Evolutionary conservation across 1,140 invertebrate genomes (phyloP).

Genomic region (Theocolax elegans): DNA sequence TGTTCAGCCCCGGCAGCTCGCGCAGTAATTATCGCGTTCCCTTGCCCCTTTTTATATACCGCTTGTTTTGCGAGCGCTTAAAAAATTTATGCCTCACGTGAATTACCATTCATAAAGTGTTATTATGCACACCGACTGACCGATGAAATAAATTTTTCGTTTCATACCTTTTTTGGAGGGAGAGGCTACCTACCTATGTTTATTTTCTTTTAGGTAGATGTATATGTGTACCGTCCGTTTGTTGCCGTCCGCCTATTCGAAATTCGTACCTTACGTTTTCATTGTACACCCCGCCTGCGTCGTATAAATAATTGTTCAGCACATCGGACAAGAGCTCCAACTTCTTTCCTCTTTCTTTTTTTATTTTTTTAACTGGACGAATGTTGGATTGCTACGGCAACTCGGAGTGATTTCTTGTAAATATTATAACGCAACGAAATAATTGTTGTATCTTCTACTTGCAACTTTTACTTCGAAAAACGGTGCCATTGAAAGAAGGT

Average conservation of each 20-base stretch:
- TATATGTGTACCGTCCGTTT: too few relatives aligned
- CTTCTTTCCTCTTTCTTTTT: too few relatives aligned
- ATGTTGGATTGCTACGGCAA: too few relatives aligned
- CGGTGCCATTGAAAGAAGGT: too few relatives aligned
- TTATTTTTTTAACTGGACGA: too few relatives aligned
- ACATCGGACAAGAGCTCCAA: too few relatives aligned
- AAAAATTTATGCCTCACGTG: constrained; percentile 22
- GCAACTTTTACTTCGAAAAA: too few relatives aligned
- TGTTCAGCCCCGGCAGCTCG: neutral
- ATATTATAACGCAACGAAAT: too few relatives aligned
- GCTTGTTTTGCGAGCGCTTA: neutral
- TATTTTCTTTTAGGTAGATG: neutral
- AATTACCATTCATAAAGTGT: constrained; percentile 36
- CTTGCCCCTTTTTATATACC: constrained; percentile 10
- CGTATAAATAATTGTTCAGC: constrained; percentile 28
- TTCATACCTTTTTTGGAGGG: neutral
- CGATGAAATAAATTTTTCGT: constrained; percentile 28
- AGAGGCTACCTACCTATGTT: neutral
- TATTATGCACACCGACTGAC: constrained; percentile 13
- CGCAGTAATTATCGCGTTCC: neutral
- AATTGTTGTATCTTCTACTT: too few relatives aligned
- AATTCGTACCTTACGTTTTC: neutral
- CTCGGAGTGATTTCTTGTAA: too few relatives aligned
- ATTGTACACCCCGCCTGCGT: neutral
- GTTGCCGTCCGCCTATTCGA: too few relatives aligned